A percentile compares a stretch with the other conserved stretches of the same genome.
These are phyloP conservation scores for Chloroceryle inda DNA, from an alignment of 2,797 vertebrate species.

Conservation along the genomic window DNA sequence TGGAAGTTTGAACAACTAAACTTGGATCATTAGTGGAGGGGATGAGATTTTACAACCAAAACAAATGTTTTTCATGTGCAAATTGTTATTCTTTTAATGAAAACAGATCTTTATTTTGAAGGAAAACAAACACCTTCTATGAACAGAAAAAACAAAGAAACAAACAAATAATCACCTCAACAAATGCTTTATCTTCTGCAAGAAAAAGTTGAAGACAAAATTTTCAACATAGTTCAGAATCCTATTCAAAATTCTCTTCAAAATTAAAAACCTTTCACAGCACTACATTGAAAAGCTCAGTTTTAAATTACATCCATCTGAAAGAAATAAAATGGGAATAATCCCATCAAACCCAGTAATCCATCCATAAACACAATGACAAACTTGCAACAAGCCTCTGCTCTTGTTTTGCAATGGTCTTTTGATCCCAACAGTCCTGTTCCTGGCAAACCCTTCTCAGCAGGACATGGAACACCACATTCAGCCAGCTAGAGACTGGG, in stretches of 20 bases:
- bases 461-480: background rate
- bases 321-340: conserved; percentile 8
- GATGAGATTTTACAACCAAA: background rate
- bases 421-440: background rate
- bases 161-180: background rate
- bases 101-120: background rate
- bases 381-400: background rate
- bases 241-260: background rate
- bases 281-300: background rate
- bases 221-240: background rate
- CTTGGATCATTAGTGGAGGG: background rate
- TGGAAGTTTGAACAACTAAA: background rate
- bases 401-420: background rate
- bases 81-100: background rate
- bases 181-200: background rate
- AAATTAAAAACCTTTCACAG: background rate
- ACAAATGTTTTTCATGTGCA: background rate
- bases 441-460: background rate
- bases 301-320: background rate
- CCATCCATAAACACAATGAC: background rate
- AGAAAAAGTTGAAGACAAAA: background rate
- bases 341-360: background rate
- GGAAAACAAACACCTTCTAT: background rate
- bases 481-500: background rate
- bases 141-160: background rate